Conservation (phyloP, 2,113 vertebrate genomes). For the Hydrolagus affinis region DNA sequence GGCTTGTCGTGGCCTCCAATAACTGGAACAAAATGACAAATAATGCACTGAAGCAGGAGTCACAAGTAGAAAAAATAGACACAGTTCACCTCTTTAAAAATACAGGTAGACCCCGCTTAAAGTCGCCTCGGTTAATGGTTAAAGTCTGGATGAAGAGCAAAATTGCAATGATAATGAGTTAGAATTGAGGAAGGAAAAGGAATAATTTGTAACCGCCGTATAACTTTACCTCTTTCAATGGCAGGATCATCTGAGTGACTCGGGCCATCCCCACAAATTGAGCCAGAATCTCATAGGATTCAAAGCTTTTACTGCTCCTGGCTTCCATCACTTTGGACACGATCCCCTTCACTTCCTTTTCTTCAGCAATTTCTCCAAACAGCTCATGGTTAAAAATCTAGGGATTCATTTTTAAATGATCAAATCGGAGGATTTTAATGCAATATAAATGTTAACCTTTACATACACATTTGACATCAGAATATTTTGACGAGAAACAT, state of each 20-base stretch:
- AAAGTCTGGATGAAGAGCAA: background rate
- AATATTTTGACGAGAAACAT: too few species aligned
- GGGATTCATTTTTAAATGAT: background rate
- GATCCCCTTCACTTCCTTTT: slow-evolving; percentile 91
- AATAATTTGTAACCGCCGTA: too few species aligned
- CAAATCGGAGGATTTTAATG: too few species aligned
- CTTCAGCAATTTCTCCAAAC: slow-evolving; percentile 81
- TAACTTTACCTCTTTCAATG: slow-evolving; percentile 79
- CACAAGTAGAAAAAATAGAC: too few species aligned
- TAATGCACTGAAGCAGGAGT: too few species aligned
- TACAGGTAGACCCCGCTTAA: too few species aligned
- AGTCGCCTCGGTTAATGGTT: too few species aligned
- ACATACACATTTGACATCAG: too few species aligned
- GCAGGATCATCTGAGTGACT: slow-evolving; percentile 76
- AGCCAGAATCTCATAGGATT: slow-evolving; percentile 86
- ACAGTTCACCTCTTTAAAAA: too few species aligned
- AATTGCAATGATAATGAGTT: background rate
- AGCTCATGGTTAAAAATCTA: slow-evolving; percentile 92
- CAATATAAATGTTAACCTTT: too few species aligned
- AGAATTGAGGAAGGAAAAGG: background rate
- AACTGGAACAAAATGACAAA: slow-evolving; percentile 52
- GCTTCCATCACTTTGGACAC: slow-evolving; percentile 94
- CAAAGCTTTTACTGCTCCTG: slow-evolving; percentile 84
- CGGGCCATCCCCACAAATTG: slow-evolving; percentile 75
- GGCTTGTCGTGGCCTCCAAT: slow-evolving; percentile 71